phyloP scores from a whole-genome alignment of 2,888 invertebrate genomes.

The Nasonia oneida region DNA sequence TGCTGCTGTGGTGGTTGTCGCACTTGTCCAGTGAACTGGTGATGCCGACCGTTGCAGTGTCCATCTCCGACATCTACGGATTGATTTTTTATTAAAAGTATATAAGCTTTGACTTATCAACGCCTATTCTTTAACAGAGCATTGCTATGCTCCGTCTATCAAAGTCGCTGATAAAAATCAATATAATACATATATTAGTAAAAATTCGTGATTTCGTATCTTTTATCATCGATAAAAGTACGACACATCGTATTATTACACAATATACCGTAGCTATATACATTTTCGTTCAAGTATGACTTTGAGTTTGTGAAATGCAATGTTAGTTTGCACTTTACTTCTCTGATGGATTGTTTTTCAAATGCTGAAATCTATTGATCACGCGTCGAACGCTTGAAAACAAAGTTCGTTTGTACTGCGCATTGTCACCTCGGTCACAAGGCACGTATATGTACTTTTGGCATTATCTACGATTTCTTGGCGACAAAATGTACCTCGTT shows the following conservation, averaged over 20 bases:
- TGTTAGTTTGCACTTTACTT: not conserved
- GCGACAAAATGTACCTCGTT: not conserved
- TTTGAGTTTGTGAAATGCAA: not conserved
- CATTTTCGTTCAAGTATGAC: too few relatives aligned
- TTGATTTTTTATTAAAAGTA: not conserved
- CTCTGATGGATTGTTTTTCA: not conserved
- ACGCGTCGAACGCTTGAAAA: not conserved
- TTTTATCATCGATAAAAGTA: too few relatives aligned
- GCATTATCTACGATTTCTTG: not conserved
- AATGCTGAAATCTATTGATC: not conserved
- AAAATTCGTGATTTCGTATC: too few relatives aligned
- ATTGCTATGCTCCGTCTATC: too few relatives aligned
- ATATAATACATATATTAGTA: too few relatives aligned
- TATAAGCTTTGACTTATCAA: too few relatives aligned
- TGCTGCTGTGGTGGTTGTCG: conserved; percentile 1
- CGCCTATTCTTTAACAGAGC: too few relatives aligned
- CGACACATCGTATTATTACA: too few relatives aligned
- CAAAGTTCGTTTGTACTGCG: not conserved
- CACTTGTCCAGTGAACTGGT: not conserved
- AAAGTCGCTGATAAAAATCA: too few relatives aligned
- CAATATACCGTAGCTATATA: too few relatives aligned
- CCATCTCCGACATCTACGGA: conserved; percentile 57
- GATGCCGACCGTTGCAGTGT: not conserved
- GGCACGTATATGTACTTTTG: not conserved
- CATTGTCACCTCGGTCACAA: not conserved